Conservation (phyloP, 2,888 invertebrate species). For the Pristionchus mayeri region DNA sequence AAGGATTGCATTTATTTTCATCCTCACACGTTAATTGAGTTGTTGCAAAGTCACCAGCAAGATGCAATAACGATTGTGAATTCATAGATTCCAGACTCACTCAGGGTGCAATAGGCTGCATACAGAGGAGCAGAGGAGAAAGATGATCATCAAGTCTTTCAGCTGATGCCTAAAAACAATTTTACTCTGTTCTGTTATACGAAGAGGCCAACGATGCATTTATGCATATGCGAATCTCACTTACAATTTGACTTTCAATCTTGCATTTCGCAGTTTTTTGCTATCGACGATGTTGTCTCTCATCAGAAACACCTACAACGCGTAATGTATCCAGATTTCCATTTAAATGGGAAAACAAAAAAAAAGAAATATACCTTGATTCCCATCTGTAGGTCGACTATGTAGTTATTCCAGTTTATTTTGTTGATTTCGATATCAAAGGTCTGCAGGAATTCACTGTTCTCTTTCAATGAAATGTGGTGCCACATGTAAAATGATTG, state of each 20-base stretch:
- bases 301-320: constrained; percentile 1
- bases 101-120: background rate
- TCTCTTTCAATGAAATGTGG: background rate
- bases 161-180: background rate
- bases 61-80: background rate
- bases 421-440: background rate
- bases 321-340: background rate
- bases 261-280: background rate
- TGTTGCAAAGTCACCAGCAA: background rate
- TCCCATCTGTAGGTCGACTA: background rate
- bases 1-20: background rate
- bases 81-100: background rate
- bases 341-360: background rate
- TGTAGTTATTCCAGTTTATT: constrained; percentile 4
- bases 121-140: background rate
- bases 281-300: background rate
- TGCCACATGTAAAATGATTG: too few species aligned
- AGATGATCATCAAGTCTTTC: constrained; percentile 14
- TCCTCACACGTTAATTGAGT: background rate
- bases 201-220: too few species aligned
- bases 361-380: background rate
- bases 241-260: background rate
- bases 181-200: background rate
- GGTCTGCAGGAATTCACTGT: background rate
- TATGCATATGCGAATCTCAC: background rate